Evolutionary conservation across 2,797 vertebrate genomes (phyloP).

Genomic region (Chelmon rostratus): DNA sequence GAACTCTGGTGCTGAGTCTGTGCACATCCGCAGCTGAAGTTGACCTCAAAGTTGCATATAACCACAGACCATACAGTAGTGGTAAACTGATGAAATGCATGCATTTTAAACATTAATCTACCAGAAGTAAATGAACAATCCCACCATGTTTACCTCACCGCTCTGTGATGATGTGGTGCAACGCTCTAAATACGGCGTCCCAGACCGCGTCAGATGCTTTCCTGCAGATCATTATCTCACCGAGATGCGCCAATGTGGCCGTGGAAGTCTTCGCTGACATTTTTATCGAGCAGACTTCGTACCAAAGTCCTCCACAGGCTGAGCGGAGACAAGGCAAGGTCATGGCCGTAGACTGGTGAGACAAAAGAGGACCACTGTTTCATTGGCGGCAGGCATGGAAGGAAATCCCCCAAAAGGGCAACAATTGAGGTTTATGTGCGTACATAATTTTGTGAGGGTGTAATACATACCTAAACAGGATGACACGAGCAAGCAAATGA

Average conservation of each 20-base stretch:
- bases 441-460: background rate
- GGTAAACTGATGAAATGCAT: background rate
- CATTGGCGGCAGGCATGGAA: background rate
- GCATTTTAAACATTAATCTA: background rate
- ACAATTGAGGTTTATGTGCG: background rate
- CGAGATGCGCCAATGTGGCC: slow-evolving; percentile 16
- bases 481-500: background rate
- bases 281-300: slow-evolving; percentile 39
- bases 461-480: background rate
- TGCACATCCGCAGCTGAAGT: slow-evolving; percentile 1
- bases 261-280: slow-evolving; percentile 30
- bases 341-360: slow-evolving; percentile 26
- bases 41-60: background rate
- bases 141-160: background rate
- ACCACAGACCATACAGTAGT: background rate
- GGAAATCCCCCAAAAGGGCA: slow-evolving; percentile 13
- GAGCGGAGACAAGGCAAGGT: slow-evolving; percentile 51
- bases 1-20: slow-evolving; percentile 20
- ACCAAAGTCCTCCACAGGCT: background rate
- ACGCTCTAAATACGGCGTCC: background rate
- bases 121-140: background rate
- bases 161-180: slow-evolving; percentile 11
- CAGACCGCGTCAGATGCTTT: slow-evolving; percentile 33
- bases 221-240: slow-evolving; percentile 41
- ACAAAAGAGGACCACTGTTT: slow-evolving; percentile 1